Percentiles rank a stretch among this genome's conserved stretches.
Conservation (phyloP, 2,888 invertebrate species). For the Antitype chi region DNA sequence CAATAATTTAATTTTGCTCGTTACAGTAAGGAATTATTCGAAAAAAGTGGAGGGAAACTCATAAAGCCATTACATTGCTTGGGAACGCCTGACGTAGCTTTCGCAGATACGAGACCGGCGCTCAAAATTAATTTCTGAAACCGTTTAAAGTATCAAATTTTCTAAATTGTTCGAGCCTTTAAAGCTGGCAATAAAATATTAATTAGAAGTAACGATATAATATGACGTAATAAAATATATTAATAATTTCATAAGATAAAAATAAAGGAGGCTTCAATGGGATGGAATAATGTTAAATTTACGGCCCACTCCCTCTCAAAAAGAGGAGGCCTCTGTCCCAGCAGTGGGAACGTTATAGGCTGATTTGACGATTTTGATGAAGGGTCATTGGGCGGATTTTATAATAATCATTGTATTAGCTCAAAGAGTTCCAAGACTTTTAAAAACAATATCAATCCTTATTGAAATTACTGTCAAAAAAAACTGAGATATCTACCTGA, state of each 20-base stretch:
- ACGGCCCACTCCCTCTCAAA: too few relatives aligned
- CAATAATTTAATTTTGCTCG: constrained; percentile 84
- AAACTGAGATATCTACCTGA: constrained; percentile 6
- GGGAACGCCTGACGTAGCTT: constrained; percentile 80
- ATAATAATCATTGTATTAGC: constrained; percentile 6
- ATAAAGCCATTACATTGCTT: constrained; percentile 82
- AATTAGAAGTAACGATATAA: constrained; percentile 65
- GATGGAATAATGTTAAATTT: not conserved
- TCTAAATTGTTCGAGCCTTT: constrained; percentile 67
- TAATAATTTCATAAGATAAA: constrained; percentile 53
- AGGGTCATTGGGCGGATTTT: not conserved
- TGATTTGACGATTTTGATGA: too few relatives aligned
- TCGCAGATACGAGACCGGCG: constrained; percentile 73
- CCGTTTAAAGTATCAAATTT: constrained; percentile 71
- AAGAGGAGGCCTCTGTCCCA: too few relatives aligned
- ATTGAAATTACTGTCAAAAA: not conserved
- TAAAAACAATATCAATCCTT: not conserved
- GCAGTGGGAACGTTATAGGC: too few relatives aligned
- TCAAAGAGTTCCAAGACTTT: not conserved
- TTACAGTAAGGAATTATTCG: constrained; percentile 80
- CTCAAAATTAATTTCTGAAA: constrained; percentile 81
- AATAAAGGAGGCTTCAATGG: constrained; percentile 13
- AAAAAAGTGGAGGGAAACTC: constrained; percentile 82
- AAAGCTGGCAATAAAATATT: constrained; percentile 66
- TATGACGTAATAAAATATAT: constrained; percentile 62